Percentiles rank a stretch among this genome's conserved stretches.
Evolutionary conservation across 2,888 invertebrate genomes (phyloP).

Genomic region (Mythimna albipuncta): DNA sequence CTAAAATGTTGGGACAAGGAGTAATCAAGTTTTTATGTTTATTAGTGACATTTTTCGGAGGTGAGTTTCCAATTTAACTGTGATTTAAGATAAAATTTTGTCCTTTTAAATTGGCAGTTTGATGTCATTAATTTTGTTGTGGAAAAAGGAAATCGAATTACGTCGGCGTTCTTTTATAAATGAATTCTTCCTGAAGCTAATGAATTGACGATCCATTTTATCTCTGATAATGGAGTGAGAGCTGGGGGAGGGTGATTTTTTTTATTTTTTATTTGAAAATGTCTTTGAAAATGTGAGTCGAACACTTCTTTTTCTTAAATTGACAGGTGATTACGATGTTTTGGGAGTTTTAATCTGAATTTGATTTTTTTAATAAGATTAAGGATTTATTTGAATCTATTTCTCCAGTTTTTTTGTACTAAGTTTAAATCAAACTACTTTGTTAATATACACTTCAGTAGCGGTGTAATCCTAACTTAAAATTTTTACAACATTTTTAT

Average conservation of each 20-base stretch:
- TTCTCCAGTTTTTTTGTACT: not conserved
- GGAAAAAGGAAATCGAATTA: slow-evolving; percentile 50
- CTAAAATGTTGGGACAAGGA: slow-evolving; percentile 77
- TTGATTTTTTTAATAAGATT: not conserved
- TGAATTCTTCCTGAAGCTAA: slow-evolving; percentile 52
- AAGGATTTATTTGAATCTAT: not conserved
- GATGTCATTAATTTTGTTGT: slow-evolving; percentile 54
- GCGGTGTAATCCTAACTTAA: not conserved
- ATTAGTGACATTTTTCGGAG: slow-evolving; percentile 80
- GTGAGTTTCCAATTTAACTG: slow-evolving; percentile 72
- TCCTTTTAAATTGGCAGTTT: slow-evolving; percentile 38
- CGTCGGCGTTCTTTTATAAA: slow-evolving; percentile 50
- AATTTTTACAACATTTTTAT: too few species aligned
- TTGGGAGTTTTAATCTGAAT: not conserved
- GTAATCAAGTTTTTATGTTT: slow-evolving; percentile 72
- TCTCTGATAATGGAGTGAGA: slow-evolving; percentile 46
- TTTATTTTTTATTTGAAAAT: slow-evolving; percentile 14
- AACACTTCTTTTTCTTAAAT: slow-evolving; percentile 33
- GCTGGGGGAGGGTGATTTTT: slow-evolving; percentile 17
- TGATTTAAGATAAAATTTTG: slow-evolving; percentile 36
- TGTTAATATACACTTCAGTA: not conserved
- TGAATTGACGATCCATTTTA: slow-evolving; percentile 55
- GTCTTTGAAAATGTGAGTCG: slow-evolving; percentile 15
- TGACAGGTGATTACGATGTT: slow-evolving; percentile 30
- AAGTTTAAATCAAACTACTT: not conserved